These are phyloP conservation scores for Ormia ochracea DNA, from an alignment of 2,888 invertebrate species.

Conservation along the genomic window DNA sequence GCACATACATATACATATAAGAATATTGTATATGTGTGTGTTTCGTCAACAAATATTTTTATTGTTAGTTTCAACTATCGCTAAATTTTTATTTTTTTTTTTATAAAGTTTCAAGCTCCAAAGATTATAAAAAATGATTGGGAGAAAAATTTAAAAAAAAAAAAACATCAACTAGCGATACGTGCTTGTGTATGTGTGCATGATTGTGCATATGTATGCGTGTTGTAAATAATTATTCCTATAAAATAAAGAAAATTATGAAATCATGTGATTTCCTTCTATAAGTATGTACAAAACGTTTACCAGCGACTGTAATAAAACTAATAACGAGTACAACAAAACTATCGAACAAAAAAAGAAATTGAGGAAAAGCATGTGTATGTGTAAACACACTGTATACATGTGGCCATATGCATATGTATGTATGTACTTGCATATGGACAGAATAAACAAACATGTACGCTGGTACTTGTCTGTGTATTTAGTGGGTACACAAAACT, in stretches of 20 bases:
- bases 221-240: conserved; percentile 34
- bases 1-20: no score
- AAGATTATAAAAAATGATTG: not conserved
- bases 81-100: no score
- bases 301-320: conserved; percentile 10
- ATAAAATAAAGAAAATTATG: conserved; percentile 44
- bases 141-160: no score
- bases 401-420: not conserved
- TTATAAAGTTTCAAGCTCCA: not conserved
- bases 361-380: not conserved
- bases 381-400: no score
- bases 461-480: not conserved
- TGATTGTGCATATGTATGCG: not conserved
- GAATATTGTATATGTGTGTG: no score
- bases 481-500: conserved; percentile 37
- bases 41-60: no score
- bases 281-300: not conserved
- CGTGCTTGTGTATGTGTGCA: not conserved
- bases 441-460: conserved; percentile 14
- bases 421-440: not conserved
- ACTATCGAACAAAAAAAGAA: not conserved
- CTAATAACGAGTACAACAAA: conserved; percentile 10
- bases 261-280: conserved; percentile 59
- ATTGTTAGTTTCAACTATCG: no score
- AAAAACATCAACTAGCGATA: not conserved